Base-by-base conservation (phyloP, 2,888 invertebrate species). In the Drosophila nr. fundita region DNA sequence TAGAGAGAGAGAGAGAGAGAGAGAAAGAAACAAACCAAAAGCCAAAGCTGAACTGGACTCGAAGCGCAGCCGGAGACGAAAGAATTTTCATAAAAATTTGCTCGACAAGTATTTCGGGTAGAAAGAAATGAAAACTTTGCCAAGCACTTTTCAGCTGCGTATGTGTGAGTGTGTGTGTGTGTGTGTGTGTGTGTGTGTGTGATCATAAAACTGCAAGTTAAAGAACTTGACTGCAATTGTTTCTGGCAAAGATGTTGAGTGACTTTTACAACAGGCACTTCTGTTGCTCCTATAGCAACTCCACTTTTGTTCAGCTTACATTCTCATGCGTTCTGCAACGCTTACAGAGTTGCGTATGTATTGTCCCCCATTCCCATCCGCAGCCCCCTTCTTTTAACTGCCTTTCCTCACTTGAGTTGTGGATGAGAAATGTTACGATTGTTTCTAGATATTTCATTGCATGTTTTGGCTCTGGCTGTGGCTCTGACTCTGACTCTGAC, bases 161-260 rank as follows among this genome's bases (percentile, higher is more conserved):
- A 34, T 13, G 53, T 53, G 30, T 53, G 27, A 13, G 13, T 21
- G 13, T 60, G 60, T 42, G 54, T 21, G 7, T 65, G 24, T 58
- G 50, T 61, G 50, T 53, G 24, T 68, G 30, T 45, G 57, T 45
- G 32, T 66, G 62, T 80, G 77, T 82, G 71, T 83, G 64, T 63
- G 76, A 88, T 83, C 78, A 88, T 87, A 87, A 87, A 87, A 87
- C 76, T 87, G 87, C 89, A 90, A 82, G 87, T 88, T 90, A 82
- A 88, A 86, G 87, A 83, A 87, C 90, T 87, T 83, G 90, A 87
- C 89, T 90, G 87, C 87, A 90, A 87, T 87, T 87, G 89, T 88
- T 90, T 83, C 74, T 76, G 81, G 83, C 78, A 80, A 87, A 84
- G 82, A 87, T 65, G 89, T 80, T 84, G 82, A 88, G 89, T 88